Percentiles rank a stretch among this genome's conserved stretches.
phyloP scores from a whole-genome alignment of 2,113 vertebrate genomes.

The Symphodus melops region DNA sequence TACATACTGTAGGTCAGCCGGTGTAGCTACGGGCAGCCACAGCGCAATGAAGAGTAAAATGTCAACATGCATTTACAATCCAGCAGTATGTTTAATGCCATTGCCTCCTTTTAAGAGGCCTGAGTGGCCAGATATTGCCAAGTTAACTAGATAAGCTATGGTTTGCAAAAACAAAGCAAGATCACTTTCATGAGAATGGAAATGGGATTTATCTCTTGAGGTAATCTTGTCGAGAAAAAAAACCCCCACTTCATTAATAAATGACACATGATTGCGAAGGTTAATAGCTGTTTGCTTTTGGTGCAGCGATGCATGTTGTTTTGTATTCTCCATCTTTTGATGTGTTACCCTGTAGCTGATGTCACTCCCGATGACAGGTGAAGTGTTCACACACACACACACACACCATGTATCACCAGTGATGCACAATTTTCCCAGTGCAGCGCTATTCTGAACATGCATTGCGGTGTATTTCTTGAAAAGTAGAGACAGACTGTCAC shows the following conservation, averaged over 20 bases:
- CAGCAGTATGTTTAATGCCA: constrained; percentile 53
- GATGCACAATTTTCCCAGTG: neutral
- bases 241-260: neutral
- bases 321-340: constrained; percentile 1
- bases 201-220: constrained; percentile 21
- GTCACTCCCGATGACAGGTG: constrained; percentile 31
- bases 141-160: constrained; percentile 52
- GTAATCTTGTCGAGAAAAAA: neutral
- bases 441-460: constrained; percentile 51
- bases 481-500: constrained; percentile 69
- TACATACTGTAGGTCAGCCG: constrained; percentile 62
- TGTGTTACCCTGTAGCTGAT: constrained; percentile 17
- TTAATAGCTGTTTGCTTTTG: neutral
- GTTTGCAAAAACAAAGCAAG: constrained; percentile 44
- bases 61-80: constrained; percentile 76
- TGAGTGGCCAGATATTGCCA: constrained; percentile 34
- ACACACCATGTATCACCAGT: neutral
- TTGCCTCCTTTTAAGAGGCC: constrained; percentile 50
- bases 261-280: neutral
- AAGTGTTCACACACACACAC: constrained; percentile 21
- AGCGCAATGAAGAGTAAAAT: constrained; percentile 72
- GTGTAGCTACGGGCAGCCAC: constrained; percentile 52
- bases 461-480: constrained; percentile 62
- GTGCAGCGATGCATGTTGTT: neutral
- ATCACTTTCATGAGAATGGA: constrained; percentile 45